These are phyloP conservation scores for Polydrusus tereticollis DNA, from an alignment of 2,888 invertebrate species.

Conservation along the genomic window DNA sequence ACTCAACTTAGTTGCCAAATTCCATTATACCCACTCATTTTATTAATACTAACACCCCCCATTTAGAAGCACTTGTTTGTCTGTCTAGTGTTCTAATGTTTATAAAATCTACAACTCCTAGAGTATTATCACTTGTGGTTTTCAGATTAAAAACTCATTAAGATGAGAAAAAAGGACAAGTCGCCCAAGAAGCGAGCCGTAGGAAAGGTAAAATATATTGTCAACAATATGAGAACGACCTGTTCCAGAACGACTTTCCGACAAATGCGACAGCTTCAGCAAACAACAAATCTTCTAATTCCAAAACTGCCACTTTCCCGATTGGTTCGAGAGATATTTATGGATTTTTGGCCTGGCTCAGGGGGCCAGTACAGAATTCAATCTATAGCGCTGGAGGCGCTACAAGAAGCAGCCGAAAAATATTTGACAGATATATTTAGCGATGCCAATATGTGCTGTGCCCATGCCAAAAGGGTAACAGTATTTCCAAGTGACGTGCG, in stretches of 20 bases:
- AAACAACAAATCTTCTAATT: conserved; percentile 61
- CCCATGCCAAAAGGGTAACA: conserved; percentile 68
- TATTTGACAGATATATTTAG: conserved; percentile 69
- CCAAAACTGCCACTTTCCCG: conserved; percentile 67
- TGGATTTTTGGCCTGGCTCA: conserved; percentile 39
- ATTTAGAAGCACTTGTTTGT: too few species aligned
- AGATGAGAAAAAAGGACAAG: neutral
- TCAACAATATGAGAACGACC: conserved; percentile 8
- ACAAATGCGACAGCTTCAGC: conserved; percentile 61
- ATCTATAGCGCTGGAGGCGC: conserved; percentile 64
- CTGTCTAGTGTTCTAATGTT: too few species aligned
- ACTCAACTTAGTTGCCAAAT: too few species aligned
- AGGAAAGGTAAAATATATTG: neutral
- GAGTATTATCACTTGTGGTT: neutral
- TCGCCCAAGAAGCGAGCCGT: neutral
- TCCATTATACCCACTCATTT: too few species aligned
- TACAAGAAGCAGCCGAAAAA: conserved; percentile 69
- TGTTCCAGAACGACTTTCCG: conserved; percentile 25
- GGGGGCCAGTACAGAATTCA: conserved; percentile 60
- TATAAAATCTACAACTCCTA: too few species aligned
- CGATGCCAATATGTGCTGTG: conserved; percentile 66
- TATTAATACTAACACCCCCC: too few species aligned
- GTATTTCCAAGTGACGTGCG: conserved; percentile 67
- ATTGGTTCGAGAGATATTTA: conserved; percentile 66
- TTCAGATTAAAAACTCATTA: neutral